Evolutionary conservation across 2,113 vertebrate genomes (phyloP).

Genomic region (Tenebrosternarchus preto): DNA sequence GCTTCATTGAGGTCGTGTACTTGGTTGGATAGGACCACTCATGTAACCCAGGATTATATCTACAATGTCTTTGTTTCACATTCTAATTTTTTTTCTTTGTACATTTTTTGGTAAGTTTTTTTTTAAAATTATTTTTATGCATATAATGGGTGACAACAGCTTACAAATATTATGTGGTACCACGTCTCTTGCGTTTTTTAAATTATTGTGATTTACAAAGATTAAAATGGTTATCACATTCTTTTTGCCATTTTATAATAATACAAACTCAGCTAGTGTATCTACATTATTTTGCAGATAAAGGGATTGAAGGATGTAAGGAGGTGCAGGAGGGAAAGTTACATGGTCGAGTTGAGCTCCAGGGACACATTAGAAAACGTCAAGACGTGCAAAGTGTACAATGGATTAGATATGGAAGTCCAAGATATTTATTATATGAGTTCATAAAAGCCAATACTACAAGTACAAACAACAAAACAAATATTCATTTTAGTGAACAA

Average conservation of each 20-base stretch:
- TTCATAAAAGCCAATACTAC: not conserved
- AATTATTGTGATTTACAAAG: not conserved
- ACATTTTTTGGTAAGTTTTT: slow-evolving; percentile 25
- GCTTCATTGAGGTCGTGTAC: not conserved
- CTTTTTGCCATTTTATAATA: not conserved
- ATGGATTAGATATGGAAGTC: slow-evolving; percentile 27
- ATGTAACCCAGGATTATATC: not conserved
- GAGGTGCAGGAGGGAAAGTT: not conserved
- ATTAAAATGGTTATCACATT: not conserved
- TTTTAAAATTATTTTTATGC: not conserved
- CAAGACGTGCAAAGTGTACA: not conserved
- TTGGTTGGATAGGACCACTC: not conserved
- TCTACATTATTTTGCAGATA: slow-evolving; percentile 21
- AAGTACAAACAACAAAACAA: not conserved
- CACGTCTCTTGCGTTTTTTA: not conserved
- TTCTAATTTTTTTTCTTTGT: slow-evolving; percentile 35
- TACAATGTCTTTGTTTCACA: slow-evolving; percentile 30
- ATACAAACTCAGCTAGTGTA: not conserved
- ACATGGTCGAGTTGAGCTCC: slow-evolving; percentile 31
- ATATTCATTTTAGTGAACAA: slow-evolving; percentile 10
- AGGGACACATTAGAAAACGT: not conserved
- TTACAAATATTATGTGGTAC: not conserved
- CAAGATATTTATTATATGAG: not conserved
- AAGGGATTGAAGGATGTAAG: not conserved
- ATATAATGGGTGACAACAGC: not conserved